These are phyloP conservation scores for Myrmophylax atrothorax DNA, from an alignment of 2,113 vertebrate genomes.

Conservation along the genomic window DNA sequence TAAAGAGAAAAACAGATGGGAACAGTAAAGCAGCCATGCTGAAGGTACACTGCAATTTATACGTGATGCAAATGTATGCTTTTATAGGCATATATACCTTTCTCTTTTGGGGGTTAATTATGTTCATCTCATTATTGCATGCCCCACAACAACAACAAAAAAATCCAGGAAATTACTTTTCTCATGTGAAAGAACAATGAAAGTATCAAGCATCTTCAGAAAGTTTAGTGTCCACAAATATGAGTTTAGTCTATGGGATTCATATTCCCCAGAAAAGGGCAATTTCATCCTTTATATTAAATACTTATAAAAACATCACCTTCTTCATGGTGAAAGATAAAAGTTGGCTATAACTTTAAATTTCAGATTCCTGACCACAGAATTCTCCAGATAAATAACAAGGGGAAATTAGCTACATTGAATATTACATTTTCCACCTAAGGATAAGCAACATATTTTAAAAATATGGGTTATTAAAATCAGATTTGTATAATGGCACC, in stretches of 20 bases:
- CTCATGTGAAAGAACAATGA: background rate
- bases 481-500: background rate
- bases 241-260: background rate
- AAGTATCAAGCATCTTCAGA: background rate
- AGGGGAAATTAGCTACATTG: background rate
- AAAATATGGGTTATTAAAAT: background rate
- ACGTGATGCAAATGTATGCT: background rate
- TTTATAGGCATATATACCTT: background rate
- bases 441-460: background rate
- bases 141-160: background rate
- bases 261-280: background rate
- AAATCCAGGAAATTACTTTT: background rate
- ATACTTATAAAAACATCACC: background rate
- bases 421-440: background rate
- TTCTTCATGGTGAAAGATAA: background rate
- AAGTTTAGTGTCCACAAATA: background rate
- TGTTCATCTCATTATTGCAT: background rate
- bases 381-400: conserved; percentile 10
- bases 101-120: background rate
- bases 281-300: background rate
- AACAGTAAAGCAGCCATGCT: background rate
- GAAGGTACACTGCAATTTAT: background rate
- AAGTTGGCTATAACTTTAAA: background rate
- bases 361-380: background rate
- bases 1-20: background rate